Evolutionary conservation across 2,113 vertebrate genomes (phyloP), one percentile per base, ranked within the genome.

Genomic region (Forbesichthys agassizii): DNA sequence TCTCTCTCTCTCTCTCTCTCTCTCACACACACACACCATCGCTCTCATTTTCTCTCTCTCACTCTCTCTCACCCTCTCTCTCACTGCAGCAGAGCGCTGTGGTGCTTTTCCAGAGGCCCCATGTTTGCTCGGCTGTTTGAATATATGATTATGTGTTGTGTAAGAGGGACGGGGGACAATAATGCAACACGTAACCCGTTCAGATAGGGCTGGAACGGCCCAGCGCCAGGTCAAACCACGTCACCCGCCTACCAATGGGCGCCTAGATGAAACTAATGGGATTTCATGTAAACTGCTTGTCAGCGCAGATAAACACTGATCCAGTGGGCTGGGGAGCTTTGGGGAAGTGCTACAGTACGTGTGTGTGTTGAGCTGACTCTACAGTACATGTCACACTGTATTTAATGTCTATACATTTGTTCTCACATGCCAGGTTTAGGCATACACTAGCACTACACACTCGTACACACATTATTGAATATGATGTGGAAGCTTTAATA

Each of bases 261-360:
- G 81, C 64, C 67, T 67, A 52, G 75, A 86, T 89, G 84, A 87
- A 88, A 82, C 88, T 83, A 90, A 91, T 88, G 81, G 89, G 89
- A 92, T 91, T 92, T 90, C 82, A 88, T 87, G 82, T 88, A 88
- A 88, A 90, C 82, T 86, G 85, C 83, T 88, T 90, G 88, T 92
- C 90, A 91, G 87, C 91, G 83, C 79, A 86, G 79, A 88, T 81
- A 81, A 85, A 86, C 80, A 82, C 85, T 88, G 87, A 91, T 91
- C 88, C 81, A 74, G 84, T 53, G 57, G 76, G 76, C 77, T 68
- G 72, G 54, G 66, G 74, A 64, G 59, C 71, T 64, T 48, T 75
- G 67, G 48, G 61, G 75, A 52, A 62, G 11, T 71, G 64, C 70
- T 67, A 55, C 69, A 78, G 62, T 66, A 36, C 64, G 79, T 80